Evolutionary conservation across 2,113 vertebrate genomes (phyloP).

Genomic region (Gobius niger): DNA sequence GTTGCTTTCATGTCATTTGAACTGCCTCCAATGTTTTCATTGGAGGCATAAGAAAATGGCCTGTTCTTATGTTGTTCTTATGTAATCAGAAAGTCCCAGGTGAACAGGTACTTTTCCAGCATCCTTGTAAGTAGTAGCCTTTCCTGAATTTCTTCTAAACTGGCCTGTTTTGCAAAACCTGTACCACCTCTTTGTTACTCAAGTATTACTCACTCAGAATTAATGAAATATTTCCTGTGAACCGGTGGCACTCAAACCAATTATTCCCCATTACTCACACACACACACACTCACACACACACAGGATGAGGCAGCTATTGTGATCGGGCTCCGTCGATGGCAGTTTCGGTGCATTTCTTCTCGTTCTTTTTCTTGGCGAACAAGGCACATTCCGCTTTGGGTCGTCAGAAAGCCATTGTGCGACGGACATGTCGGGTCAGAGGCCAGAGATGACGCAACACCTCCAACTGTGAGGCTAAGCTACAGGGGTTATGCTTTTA

Average conservation of each 20-base stretch:
- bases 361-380: slow-evolving; percentile 27
- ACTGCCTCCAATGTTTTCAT: too few species aligned
- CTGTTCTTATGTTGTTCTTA: not conserved
- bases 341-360: slow-evolving; percentile 26
- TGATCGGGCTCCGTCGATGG: slow-evolving; percentile 1
- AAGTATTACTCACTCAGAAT: not conserved
- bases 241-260: not conserved
- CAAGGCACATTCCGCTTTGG: slow-evolving; percentile 37
- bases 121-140: not conserved
- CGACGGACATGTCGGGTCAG: slow-evolving; percentile 51
- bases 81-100: slow-evolving; percentile 31
- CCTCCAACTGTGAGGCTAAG: slow-evolving; percentile 10
- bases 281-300: not conserved
- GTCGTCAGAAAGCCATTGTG: slow-evolving; percentile 41
- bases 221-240: slow-evolving; percentile 1
- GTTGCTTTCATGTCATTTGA: too few species aligned
- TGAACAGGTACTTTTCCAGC: slow-evolving; percentile 6
- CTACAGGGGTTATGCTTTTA: slow-evolving; percentile 26
- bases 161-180: not conserved
- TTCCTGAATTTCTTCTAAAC: not conserved
- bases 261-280: not conserved
- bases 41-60: not conserved
- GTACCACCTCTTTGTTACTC: not conserved
- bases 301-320: slow-evolving; percentile 7
- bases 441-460: slow-evolving; percentile 64